phyloP scores from a whole-genome alignment of 2,797 vertebrate genomes.

The Salarias fasciatus region DNA sequence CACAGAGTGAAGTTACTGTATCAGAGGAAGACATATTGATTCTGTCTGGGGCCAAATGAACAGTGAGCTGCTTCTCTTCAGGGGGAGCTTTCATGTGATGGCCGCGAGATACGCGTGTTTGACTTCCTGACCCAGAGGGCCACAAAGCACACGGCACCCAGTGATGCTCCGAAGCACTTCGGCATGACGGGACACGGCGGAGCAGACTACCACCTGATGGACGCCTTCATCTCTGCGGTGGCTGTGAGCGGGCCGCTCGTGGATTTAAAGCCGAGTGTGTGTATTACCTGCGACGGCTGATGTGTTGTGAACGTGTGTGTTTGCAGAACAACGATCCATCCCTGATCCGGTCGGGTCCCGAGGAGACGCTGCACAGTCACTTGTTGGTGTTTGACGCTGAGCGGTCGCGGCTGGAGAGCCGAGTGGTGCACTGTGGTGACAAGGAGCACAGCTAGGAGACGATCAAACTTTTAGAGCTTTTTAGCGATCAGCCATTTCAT shows the following conservation, averaged over 20 bases:
- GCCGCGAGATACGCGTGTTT: slow-evolving; percentile 76
- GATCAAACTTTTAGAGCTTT: background rate
- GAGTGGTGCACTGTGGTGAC: slow-evolving; percentile 74
- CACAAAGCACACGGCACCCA: slow-evolving; percentile 56
- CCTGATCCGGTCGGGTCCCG: slow-evolving; percentile 80
- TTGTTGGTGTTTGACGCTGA: slow-evolving; percentile 88
- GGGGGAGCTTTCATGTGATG: slow-evolving; percentile 83
- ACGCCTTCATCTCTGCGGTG: slow-evolving; percentile 85
- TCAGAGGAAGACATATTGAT: too few species aligned
- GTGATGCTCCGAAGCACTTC: slow-evolving; percentile 13
- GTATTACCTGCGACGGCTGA: too few species aligned
- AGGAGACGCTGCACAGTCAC: slow-evolving; percentile 85
- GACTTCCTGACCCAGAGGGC: slow-evolving; percentile 82
- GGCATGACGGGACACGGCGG: slow-evolving; percentile 72
- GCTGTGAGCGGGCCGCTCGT: slow-evolving; percentile 77
- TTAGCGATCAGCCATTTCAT: too few species aligned
- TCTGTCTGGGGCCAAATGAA: background rate
- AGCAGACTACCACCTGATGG: slow-evolving; percentile 85
- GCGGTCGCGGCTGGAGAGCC: slow-evolving; percentile 79
- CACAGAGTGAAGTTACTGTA: too few species aligned
- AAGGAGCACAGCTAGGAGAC: slow-evolving; percentile 7
- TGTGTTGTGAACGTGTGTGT: too few species aligned
- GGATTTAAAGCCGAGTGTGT: too few species aligned
- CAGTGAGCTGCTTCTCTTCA: slow-evolving; percentile 48
- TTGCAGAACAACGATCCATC: slow-evolving; percentile 81